These are phyloP conservation scores for Batillaria attramentaria DNA, from an alignment of 1,140 invertebrate species.

Conservation along the genomic window DNA sequence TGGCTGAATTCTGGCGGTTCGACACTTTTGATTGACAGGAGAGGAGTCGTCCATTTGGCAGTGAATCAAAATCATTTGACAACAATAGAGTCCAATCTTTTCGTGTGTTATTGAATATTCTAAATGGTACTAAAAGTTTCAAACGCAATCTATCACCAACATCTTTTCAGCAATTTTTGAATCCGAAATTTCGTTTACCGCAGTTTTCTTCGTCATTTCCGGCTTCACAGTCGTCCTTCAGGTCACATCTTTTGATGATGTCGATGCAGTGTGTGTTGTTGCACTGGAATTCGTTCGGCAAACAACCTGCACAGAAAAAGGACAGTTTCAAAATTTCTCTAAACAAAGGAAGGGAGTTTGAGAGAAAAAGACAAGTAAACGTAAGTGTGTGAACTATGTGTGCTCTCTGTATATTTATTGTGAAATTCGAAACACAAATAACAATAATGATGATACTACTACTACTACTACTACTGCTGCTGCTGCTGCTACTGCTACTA, in stretches of 20 bases:
- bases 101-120: neutral
- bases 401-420: neutral
- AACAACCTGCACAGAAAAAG: conserved; percentile 65
- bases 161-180: neutral
- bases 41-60: neutral
- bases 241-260: conserved; percentile 74
- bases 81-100: neutral
- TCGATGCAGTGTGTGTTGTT: conserved; percentile 75
- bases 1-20: too few species aligned
- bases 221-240: conserved; percentile 76
- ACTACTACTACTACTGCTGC: neutral
- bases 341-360: neutral
- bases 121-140: neutral
- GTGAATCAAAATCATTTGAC: neutral
- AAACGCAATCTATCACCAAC: neutral
- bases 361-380: neutral
- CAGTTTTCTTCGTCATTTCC: conserved; percentile 75
- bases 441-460: neutral
- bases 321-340: neutral
- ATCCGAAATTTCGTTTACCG: conserved; percentile 63
- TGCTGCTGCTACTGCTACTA: conserved; percentile 3
- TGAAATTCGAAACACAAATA: neutral
- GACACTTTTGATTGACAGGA: too few species aligned
- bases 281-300: conserved; percentile 74
- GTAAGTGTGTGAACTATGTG: too few species aligned